phyloP scores from a whole-genome alignment of 2,888 invertebrate species.

The Drosophila helvetica region DNA sequence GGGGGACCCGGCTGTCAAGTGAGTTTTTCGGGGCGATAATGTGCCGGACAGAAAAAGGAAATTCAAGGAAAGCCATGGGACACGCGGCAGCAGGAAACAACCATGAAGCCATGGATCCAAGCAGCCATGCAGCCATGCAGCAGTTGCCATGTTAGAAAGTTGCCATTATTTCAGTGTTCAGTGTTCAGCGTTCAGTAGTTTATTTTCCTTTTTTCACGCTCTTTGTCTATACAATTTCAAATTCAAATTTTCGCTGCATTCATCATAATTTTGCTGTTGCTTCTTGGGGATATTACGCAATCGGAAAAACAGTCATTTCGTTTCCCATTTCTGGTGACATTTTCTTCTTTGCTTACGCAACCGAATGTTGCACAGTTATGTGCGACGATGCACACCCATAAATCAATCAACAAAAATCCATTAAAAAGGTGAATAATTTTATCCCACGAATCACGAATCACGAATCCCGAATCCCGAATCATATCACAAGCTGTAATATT shows the following conservation, averaged over 20 bases:
- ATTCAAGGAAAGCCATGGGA: slow-evolving; percentile 60
- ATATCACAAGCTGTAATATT: not conserved
- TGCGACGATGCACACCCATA: not conserved
- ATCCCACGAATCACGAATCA: not conserved
- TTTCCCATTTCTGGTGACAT: slow-evolving; percentile 26
- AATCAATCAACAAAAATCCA: not conserved
- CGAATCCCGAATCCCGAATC: not conserved
- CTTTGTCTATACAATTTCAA: slow-evolving; percentile 7
- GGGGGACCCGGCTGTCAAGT: slow-evolving; percentile 25
- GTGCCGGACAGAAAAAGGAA: slow-evolving; percentile 45
- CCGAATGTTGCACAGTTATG: not conserved
- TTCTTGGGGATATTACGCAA: slow-evolving; percentile 33
- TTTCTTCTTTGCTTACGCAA: slow-evolving; percentile 24
- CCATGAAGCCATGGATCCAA: not conserved
- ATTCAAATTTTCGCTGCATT: slow-evolving; percentile 26
- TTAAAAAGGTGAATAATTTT: not conserved
- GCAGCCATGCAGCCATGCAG: not conserved
- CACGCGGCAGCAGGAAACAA: slow-evolving; percentile 61
- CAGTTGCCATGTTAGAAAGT: slow-evolving; percentile 60
- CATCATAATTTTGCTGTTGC: slow-evolving; percentile 24
- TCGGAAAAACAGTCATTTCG: slow-evolving; percentile 15
- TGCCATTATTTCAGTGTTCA: slow-evolving; percentile 27
- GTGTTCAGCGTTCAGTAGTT: not conserved
- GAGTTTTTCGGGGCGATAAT: slow-evolving; percentile 27
- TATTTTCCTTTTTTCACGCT: slow-evolving; percentile 4